Evolutionary conservation across 2,888 invertebrate species (phyloP), one percentile per base, ranked within the genome.

Genomic region (Oscheius sp.): DNA sequence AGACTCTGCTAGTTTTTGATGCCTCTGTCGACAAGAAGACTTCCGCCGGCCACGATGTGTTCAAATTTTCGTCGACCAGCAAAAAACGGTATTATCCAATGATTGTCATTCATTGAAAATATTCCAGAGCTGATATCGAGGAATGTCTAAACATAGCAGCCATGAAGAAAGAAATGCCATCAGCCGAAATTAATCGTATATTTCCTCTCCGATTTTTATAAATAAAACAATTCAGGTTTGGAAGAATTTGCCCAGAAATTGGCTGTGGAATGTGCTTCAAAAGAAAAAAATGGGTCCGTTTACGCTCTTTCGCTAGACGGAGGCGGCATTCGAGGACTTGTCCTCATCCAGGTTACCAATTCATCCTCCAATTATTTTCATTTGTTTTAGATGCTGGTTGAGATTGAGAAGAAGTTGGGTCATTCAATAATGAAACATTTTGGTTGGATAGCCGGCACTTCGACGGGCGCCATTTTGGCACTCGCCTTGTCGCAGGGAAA

Each of bases 371-470:
- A 1, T 29, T 9, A 9, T 1, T 0, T 23, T 16, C 46, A 21
- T 18, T n/a, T 0, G 25, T 55, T 16, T 59, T 27, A 81, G 82
- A 84, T 84, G 16, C 75, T 85, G n/a, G 64, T 82, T 29, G 81
- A 85, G 49, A 29, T 86, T n/a, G 82, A 82, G 58, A 68, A 63
- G 13, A 46, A 49, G 5, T 46, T 77, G n/a, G 76, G 75, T 21
- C 59, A 49, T 2, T 25, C 95, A 0, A 92, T 96, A 53, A 91
- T 93, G 25, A 92, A 93, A 12, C 93, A 93, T 88, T 98, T 99
- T 89, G 97, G 98, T 89, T 97, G 96, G 95, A 92, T 98, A 16
- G 94, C 95, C 0, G 98, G 94, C 0, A 94, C 93, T 0, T 91
- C 91, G 74, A 94, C 95, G 0, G 98, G 98, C 0, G 96, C 95